phyloP scores from a whole-genome alignment of 2,888 invertebrate genomes.

The Phania funesta region DNA sequence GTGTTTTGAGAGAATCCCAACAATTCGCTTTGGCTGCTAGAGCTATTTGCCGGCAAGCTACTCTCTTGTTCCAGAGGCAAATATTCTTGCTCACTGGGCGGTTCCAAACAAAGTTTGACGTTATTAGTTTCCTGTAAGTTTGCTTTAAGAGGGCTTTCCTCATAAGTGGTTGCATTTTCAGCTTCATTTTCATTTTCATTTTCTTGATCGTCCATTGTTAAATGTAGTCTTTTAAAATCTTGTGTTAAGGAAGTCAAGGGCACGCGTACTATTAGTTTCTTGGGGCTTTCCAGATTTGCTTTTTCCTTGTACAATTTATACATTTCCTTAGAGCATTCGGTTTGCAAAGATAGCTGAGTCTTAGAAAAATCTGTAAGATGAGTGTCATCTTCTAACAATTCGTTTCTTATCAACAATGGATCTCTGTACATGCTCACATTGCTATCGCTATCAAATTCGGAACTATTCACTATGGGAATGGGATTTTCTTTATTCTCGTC shows the following conservation, averaged over 20 bases:
- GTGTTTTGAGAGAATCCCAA: slow-evolving; percentile 34
- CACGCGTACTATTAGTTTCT: slow-evolving; percentile 59
- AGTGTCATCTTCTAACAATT: slow-evolving; percentile 34
- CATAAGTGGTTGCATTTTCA: background rate
- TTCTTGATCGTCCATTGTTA: slow-evolving; percentile 41
- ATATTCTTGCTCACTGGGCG: background rate
- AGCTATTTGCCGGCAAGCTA: background rate
- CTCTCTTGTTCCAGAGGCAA: background rate
- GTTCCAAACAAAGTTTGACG: background rate
- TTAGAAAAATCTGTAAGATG: slow-evolving; percentile 29
- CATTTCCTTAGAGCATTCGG: slow-evolving; percentile 46
- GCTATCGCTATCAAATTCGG: slow-evolving; percentile 46
- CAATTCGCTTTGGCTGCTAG: slow-evolving; percentile 43
- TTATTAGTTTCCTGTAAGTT: background rate
- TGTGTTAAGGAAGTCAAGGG: slow-evolving; percentile 63
- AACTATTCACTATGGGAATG: background rate
- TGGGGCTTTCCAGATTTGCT: slow-evolving; percentile 39
- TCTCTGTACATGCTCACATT: slow-evolving; percentile 41
- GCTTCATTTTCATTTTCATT: background rate
- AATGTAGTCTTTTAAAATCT: slow-evolving; percentile 65
- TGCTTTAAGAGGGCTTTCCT: background rate
- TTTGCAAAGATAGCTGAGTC: slow-evolving; percentile 28
- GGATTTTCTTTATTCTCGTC: slow-evolving; percentile 55
- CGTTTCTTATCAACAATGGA: slow-evolving; percentile 37
- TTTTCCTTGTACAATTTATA: slow-evolving; percentile 48